Base-by-base conservation (phyloP, 2,888 invertebrate genomes). In the Sinhomidia bicolor region DNA sequence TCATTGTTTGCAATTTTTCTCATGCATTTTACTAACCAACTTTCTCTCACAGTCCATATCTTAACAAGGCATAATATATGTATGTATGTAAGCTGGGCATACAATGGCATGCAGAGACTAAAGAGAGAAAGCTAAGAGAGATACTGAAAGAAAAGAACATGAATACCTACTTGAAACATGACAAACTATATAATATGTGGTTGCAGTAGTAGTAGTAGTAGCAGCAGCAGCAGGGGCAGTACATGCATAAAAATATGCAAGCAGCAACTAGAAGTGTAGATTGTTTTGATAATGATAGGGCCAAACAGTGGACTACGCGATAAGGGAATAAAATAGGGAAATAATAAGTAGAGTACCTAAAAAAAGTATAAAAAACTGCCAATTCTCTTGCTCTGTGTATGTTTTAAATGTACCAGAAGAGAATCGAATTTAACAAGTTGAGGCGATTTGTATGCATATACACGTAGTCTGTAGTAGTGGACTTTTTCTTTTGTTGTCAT, bases 371-470 rank as follows among this genome's bases (percentile, higher is more conserved):
- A n/a, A n/a, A n/a, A n/a, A n/a, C n/a, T n/a, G n/a, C n/a, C n/a
- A n/a, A n/a, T n/a, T n/a, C n/a, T 12, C 54, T 54, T n/a, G 10
- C 71, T 14, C 20, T 23, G 47, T 71, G 26, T 44, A n/a, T n/a
- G n/a, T n/a, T n/a, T 71, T 71, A 47, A 71, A 71, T 71, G 71
- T 44, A 26, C 44, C 47, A 14, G 65, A 81, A 81, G 20, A 26
- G 47, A 65, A 81, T 81, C 81, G 81, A 81, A 81, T 81, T 81
- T 41, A 65, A 81, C 60, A 81, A 62, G 26, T 81, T 81, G 62
- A 81, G 81, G 44, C 81, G 65, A 81, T 81, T 81, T 81, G 81
- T 62, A 65, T 81, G 81, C 81, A 44, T n/a, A 65, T 81, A 65
- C 81, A 81, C 81, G 81, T 65, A 62, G 26, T 17, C 10, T 44